Evolutionary conservation across 1,140 invertebrate genomes (phyloP).

Genomic region (Brachystomella parvula): DNA sequence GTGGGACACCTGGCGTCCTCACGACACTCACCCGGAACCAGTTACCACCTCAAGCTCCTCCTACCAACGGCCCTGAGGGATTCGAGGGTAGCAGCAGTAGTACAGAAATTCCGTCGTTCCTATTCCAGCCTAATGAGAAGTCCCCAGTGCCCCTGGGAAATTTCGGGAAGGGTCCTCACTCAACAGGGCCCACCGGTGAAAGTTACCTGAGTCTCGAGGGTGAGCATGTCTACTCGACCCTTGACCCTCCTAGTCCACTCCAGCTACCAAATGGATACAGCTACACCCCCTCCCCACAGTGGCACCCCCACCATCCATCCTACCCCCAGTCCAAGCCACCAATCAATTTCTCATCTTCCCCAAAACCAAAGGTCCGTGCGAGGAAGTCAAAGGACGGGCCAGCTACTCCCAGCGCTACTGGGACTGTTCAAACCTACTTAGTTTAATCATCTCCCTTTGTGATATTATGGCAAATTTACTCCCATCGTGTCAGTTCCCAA

Average conservation of each 20-base stretch:
- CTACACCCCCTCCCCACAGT: constrained; percentile 27
- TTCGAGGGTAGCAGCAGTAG: constrained; percentile 9
- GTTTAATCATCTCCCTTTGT: constrained; percentile 17
- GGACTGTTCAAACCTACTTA: constrained; percentile 20
- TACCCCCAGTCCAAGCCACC: neutral
- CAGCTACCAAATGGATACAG: constrained; percentile 37
- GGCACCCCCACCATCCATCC: constrained; percentile 20
- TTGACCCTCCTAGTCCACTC: constrained; percentile 37
- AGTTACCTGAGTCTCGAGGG: constrained; percentile 36
- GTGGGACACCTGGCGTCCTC: neutral
- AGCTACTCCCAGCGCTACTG: too few relatives aligned
- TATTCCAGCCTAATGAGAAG: constrained; percentile 10
- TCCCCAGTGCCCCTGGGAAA: constrained; percentile 29
- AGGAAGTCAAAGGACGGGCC: neutral
- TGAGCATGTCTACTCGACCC: constrained; percentile 36
- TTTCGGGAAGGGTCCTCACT: neutral
- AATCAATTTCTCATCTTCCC: neutral
- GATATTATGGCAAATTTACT: neutral
- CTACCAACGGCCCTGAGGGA: constrained; percentile 4
- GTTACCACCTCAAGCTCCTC: constrained; percentile 12
- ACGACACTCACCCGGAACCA: constrained; percentile 10
- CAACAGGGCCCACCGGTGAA: constrained; percentile 21
- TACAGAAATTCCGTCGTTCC: neutral
- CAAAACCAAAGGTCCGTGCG: neutral
- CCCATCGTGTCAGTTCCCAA: neutral